phyloP scores from a whole-genome alignment of 1,140 invertebrate genomes.

The Diorhabda sublineata region DNA sequence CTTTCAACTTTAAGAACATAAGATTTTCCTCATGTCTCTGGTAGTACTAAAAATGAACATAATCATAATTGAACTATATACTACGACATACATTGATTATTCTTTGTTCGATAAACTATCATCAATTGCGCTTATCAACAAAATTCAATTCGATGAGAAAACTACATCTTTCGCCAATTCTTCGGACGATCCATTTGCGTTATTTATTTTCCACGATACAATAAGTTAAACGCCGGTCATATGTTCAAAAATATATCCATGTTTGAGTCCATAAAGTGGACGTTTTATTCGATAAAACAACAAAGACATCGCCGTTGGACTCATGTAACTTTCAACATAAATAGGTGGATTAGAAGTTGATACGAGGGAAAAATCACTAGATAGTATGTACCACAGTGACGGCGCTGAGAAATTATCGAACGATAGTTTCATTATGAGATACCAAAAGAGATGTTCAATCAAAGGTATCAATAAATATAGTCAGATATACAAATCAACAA shows the following conservation, averaged over 20 bases:
- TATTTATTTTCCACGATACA: not conserved
- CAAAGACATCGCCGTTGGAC: slow-evolving; percentile 14
- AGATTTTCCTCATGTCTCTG: no score
- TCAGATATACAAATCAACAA: no score
- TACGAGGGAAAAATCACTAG: slow-evolving; percentile 21
- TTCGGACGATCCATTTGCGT: slow-evolving; percentile 3
- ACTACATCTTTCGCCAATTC: not conserved
- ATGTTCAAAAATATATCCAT: slow-evolving; percentile 19
- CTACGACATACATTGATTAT: no score
- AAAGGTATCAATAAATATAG: no score
- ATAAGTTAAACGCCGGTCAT: slow-evolving; percentile 5
- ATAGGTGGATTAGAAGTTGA: slow-evolving; percentile 23
- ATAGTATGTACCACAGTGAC: slow-evolving; percentile 7
- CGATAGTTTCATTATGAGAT: no score
- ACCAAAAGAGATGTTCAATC: no score
- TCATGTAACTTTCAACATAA: slow-evolving; percentile 25
- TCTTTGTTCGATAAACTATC: not conserved
- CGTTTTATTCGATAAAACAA: slow-evolving; percentile 23
- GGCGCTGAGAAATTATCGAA: no score
- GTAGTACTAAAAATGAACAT: no score
- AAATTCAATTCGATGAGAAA: not conserved
- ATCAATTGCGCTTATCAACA: not conserved
- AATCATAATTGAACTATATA: no score
- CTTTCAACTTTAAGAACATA: no score
- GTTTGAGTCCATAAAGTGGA: slow-evolving; percentile 15